Percentiles rank a stretch among this genome's conserved stretches.
Evolutionary conservation across 2,888 invertebrate genomes (phyloP).

Genomic region (Brassicogethes aeneus): DNA sequence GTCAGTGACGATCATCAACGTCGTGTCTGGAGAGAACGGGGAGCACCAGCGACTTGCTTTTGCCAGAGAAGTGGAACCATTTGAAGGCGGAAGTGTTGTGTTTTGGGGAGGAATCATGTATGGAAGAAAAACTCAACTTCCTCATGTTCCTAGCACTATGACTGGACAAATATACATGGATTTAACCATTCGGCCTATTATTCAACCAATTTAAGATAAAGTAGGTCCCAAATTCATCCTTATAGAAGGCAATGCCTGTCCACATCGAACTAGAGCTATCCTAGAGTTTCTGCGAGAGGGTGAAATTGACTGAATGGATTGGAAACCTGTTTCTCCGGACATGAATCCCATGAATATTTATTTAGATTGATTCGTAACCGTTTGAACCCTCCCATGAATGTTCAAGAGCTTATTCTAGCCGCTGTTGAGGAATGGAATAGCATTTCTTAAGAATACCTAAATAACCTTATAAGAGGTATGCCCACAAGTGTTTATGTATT

Average conservation of each 20-base stretch:
- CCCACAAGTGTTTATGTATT: neutral
- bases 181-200: neutral
- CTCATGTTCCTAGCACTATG: too few relatives aligned
- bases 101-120: neutral
- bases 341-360: neutral
- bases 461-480: neutral
- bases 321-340: neutral
- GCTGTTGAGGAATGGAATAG: neutral
- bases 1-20: neutral
- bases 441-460: neutral
- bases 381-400: neutral
- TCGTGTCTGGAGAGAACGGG: neutral
- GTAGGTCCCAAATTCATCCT: neutral
- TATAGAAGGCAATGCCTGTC: neutral
- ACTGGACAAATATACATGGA: neutral
- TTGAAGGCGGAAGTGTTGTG: neutral
- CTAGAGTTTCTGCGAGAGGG: too few relatives aligned
- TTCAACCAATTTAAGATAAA: too few relatives aligned
- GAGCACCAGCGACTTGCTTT: too few relatives aligned
- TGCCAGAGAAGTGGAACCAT: too few relatives aligned
- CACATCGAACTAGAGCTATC: too few relatives aligned
- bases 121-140: neutral
- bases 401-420: neutral
- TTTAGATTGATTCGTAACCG: neutral
- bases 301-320: neutral